Evolutionary conservation across 1,140 invertebrate genomes (phyloP).

Genomic region (Heliconius congener): DNA sequence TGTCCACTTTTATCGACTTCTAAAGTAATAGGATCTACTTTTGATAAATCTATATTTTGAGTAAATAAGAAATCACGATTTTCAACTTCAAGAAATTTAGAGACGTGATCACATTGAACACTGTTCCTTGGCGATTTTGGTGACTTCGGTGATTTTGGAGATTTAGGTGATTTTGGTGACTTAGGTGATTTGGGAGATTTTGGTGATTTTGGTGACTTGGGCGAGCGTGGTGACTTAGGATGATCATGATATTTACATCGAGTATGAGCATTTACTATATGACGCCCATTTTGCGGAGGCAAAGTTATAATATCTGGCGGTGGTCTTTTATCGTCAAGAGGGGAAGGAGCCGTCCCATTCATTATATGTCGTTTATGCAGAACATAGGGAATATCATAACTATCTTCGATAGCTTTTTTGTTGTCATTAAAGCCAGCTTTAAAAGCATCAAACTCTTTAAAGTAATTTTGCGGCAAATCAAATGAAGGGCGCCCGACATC

Average conservation of each 20-base stretch:
- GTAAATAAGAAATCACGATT: slow-evolving; percentile 85
- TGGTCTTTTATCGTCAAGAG: slow-evolving; percentile 71
- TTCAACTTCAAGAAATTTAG: slow-evolving; percentile 78
- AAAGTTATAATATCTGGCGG: slow-evolving; percentile 78
- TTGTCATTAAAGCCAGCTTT: slow-evolving; percentile 75
- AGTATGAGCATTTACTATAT: slow-evolving; percentile 69
- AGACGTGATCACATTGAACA: slow-evolving; percentile 70
- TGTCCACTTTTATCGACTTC: slow-evolving; percentile 85
- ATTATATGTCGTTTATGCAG: slow-evolving; percentile 91
- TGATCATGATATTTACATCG: slow-evolving; percentile 81
- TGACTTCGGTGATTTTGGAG: slow-evolving; percentile 83
- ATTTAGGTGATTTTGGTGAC: slow-evolving; percentile 79
- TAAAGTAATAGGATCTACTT: slow-evolving; percentile 85
- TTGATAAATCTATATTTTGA: slow-evolving; percentile 87
- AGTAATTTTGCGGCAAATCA: slow-evolving; percentile 83
- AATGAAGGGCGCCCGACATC: slow-evolving; percentile 80
- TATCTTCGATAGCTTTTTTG: slow-evolving; percentile 74
- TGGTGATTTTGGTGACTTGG: slow-evolving; percentile 83
- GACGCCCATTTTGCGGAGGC: slow-evolving; percentile 76
- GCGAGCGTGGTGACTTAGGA: slow-evolving; percentile 79
- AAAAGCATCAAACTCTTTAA: slow-evolving; percentile 82
- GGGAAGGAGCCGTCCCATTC: slow-evolving; percentile 88
- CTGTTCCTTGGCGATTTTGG: slow-evolving; percentile 83
- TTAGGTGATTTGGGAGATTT: slow-evolving; percentile 83
- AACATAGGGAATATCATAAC: slow-evolving; percentile 90